Percentiles rank a stretch among this genome's conserved stretches.
These are phyloP conservation scores for Buceros bicornis DNA, from an alignment of 2,797 vertebrate genomes.

Conservation along the genomic window DNA sequence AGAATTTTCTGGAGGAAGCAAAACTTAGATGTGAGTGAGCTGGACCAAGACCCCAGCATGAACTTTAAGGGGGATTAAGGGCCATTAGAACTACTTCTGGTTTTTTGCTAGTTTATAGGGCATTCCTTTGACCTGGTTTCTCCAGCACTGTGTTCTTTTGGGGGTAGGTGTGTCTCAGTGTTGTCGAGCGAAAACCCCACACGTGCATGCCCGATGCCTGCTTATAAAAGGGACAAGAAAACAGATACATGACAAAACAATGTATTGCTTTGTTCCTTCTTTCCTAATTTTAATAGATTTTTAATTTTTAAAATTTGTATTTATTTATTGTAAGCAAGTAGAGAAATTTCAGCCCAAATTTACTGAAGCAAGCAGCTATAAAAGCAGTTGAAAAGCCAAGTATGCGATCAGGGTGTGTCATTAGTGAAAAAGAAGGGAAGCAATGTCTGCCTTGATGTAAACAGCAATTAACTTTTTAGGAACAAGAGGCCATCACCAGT, in stretches of 20 bases:
- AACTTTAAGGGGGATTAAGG: background rate
- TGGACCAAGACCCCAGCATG: background rate
- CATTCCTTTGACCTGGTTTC: background rate
- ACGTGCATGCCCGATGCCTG: background rate
- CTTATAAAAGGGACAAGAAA: background rate
- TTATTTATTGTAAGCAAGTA: background rate
- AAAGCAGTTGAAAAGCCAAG: background rate
- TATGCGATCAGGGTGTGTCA: background rate
- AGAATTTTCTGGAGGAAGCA: background rate
- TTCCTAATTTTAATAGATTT: background rate
- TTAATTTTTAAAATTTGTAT: background rate
- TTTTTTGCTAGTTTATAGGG: background rate
- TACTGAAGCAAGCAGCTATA: background rate
- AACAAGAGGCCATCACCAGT: background rate
- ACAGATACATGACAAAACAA: background rate
- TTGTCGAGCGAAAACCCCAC: background rate
- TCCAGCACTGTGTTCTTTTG: background rate
- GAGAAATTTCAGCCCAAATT: background rate
- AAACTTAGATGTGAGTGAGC: background rate
- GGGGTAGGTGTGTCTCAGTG: background rate
- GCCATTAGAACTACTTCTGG: background rate
- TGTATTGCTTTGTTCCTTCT: background rate
- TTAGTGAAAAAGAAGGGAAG: background rate
- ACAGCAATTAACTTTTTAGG: background rate
- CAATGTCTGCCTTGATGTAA: background rate